Conservation (phyloP, 2,888 invertebrate species). For the Tachina lurida region DNA sequence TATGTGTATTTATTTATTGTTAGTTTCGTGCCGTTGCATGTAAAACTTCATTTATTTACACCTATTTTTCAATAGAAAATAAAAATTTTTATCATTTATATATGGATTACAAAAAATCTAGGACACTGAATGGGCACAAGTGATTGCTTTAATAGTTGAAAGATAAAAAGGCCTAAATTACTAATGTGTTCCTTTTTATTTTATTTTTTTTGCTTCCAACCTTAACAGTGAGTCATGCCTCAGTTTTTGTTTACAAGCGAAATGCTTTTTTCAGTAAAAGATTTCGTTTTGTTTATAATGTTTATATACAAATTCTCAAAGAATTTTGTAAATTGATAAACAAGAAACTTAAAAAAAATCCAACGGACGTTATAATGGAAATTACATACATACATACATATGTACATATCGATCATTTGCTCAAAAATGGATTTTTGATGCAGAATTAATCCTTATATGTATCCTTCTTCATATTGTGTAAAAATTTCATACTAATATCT, state of each 20-base stretch:
- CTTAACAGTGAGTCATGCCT: slow-evolving; percentile 29
- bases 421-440: no score
- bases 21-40: slow-evolving; percentile 34
- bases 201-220: not conserved
- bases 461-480: no score
- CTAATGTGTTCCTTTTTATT: not conserved
- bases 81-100: slow-evolving; percentile 28
- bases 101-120: slow-evolving; percentile 39
- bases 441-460: no score
- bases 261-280: not conserved
- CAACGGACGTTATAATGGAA: not conserved
- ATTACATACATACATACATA: no score
- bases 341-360: not conserved
- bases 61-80: slow-evolving; percentile 17
- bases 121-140: slow-evolving; percentile 43
- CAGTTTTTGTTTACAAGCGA: slow-evolving; percentile 22
- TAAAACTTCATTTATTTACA: slow-evolving; percentile 44
- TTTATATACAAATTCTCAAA: not conserved
- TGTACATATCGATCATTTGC: no score
- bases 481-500: no score
- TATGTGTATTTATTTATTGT: not conserved
- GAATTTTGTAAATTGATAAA: slow-evolving; percentile 14
- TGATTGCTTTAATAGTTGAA: not conserved
- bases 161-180: not conserved
- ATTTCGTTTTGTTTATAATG: slow-evolving; percentile 1